Evolutionary conservation across 2,113 vertebrate species (phyloP).

Genomic region (Equus przewalskii): DNA sequence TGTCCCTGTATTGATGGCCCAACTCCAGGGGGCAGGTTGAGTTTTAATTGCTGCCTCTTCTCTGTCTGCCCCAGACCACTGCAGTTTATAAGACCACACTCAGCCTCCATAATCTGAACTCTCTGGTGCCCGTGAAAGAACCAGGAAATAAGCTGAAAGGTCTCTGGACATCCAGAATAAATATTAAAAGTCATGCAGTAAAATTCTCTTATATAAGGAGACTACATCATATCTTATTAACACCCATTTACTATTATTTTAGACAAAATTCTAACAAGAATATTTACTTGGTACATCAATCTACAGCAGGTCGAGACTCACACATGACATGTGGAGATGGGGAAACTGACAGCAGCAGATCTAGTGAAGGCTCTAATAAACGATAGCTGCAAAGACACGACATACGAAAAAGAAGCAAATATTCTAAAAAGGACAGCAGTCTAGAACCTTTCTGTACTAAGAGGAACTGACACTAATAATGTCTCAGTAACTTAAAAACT

Average conservation of each 20-base stretch:
- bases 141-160: not conserved
- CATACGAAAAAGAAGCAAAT: not conserved
- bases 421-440: not conserved
- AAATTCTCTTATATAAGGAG: not conserved
- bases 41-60: not conserved
- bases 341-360: not conserved
- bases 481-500: not conserved
- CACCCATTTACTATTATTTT: not conserved
- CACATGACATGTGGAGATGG: not conserved
- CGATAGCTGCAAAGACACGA: not conserved
- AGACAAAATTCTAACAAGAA: not conserved
- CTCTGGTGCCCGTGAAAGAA: not conserved
- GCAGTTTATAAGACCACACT: not conserved
- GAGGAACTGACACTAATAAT: not conserved
- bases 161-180: not conserved
- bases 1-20: too few species aligned
- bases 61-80: not conserved
- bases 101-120: not conserved
- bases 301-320: not conserved
- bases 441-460: not conserved
- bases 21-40: not conserved
- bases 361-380: not conserved
- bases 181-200: not conserved
- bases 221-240: not conserved
- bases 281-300: not conserved